Evolutionary conservation across 35 echinoderm and acorn worm species (phyloP), one percentile per base, ranked within the genome.

Genomic region (Amphiura filiformis): DNA sequence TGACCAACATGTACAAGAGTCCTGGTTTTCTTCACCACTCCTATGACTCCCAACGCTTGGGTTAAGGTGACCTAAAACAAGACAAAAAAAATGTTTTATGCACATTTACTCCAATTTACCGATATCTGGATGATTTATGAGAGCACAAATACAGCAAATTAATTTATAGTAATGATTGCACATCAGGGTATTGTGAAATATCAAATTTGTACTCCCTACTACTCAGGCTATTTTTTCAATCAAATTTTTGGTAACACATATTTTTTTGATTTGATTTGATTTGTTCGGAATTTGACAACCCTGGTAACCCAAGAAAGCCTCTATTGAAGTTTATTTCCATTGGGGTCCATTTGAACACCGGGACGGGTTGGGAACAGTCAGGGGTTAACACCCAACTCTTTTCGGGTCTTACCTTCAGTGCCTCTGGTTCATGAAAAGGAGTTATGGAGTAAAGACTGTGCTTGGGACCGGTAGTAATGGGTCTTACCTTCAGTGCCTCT

Each of bases 1-100:
- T 93, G 91, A 34, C 91, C 91, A 82, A 93, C 75, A 86, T 88
- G 70, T 13, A 87, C 80, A 0, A 93, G 70, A 11, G 80, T 87
- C 52, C 84, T 87, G 31, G 90, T 93, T 57, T 93, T 93, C 39
- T 88, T 87, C 11, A 93, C 91, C 33, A 78, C 44, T 0, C 91
- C 91, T 79, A 64, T 87, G 28, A 93, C 79, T 31, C 91, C 91
- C 20, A 88, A 36, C 13, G 91, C 79, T 81, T 81, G 75, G 1
- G 77, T 61, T 34, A 93, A 44, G 0, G 91, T 93, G 14, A 47
- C 18, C 91, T 93, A 86, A 47, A 61, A 39, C 40, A 39, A 36
- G 56, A 41, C 76, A 76, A 31, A 37, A 11, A 14, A 28, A 76
- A n/a, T 20, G 2, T 79, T 4, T 80, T 75, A 23, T 75, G 26